Evolutionary conservation across 2,797 vertebrate genomes (phyloP).

Genomic region (Echeneis naucrates): DNA sequence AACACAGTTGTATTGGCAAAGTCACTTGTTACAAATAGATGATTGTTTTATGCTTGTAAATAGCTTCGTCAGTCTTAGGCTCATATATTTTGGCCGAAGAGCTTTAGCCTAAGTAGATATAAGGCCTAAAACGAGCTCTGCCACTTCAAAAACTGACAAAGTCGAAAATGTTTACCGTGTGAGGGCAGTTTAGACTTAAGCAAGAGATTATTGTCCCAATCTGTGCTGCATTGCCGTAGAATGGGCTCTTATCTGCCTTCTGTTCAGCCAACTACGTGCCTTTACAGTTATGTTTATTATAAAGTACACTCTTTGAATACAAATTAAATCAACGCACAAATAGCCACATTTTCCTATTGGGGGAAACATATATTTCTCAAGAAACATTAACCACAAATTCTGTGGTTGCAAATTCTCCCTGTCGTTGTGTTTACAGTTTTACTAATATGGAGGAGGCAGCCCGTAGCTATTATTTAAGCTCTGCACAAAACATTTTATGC

Average conservation of each 20-base stretch:
- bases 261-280: not conserved
- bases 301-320: not conserved
- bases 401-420: not conserved
- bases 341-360: not conserved
- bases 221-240: not conserved
- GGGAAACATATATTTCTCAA: not conserved
- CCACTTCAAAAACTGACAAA: conserved; percentile 17
- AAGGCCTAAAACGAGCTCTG: conserved; percentile 35
- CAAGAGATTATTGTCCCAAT: conserved; percentile 3
- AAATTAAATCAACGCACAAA: conserved; percentile 11
- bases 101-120: conserved; percentile 23
- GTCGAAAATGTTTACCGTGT: not conserved
- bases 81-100: conserved; percentile 11
- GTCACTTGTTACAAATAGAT: conserved; percentile 9
- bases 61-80: not conserved
- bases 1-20: not conserved
- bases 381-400: not conserved
- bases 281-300: not conserved
- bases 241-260: not conserved
- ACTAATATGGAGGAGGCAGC: not conserved
- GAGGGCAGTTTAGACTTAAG: not conserved
- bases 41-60: conserved; percentile 17
- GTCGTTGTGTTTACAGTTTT: not conserved
- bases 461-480: not conserved
- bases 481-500: not conserved